These are phyloP conservation scores for Gallinago paraguaiae DNA, from an alignment of 2,113 vertebrate species.

Conservation along the genomic window DNA sequence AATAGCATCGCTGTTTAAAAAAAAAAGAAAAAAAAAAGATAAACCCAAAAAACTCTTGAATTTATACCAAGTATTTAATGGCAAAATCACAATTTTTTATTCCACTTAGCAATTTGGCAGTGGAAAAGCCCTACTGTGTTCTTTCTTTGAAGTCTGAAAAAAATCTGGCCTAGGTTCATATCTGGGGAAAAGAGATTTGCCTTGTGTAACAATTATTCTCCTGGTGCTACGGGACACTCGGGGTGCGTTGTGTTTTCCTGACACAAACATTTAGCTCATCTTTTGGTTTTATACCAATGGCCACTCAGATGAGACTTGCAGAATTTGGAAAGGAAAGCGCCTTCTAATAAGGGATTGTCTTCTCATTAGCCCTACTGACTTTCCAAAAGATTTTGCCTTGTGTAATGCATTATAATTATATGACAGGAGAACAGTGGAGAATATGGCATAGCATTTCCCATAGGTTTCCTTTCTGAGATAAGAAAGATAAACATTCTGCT, in stretches of 20 bases:
- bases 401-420: conserved; percentile 71
- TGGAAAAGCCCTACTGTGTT: conserved; percentile 49
- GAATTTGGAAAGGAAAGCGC: background rate
- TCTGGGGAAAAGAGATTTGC: conserved; percentile 58
- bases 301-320: background rate
- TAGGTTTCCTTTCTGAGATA: conserved; percentile 79
- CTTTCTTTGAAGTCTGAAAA: conserved; percentile 53
- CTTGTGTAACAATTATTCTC: conserved; percentile 31
- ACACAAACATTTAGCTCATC: conserved; percentile 62
- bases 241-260: conserved; percentile 62
- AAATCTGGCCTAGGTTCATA: conserved; percentile 70
- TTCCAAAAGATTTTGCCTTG: conserved; percentile 3
- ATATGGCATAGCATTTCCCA: conserved; percentile 74
- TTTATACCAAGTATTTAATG: conserved; percentile 52
- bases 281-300: conserved; percentile 38
- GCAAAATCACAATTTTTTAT: conserved; percentile 40
- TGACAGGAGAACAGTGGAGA: conserved; percentile 71
- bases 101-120: conserved; percentile 52
- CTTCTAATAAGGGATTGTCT: background rate
- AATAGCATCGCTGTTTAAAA: background rate
- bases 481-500: conserved; percentile 71
- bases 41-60: background rate
- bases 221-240: background rate
- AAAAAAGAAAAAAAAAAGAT: background rate
- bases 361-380: background rate